Evolutionary conservation across 2,113 vertebrate species (phyloP).

Genomic region (Corythaixoides concolor): DNA sequence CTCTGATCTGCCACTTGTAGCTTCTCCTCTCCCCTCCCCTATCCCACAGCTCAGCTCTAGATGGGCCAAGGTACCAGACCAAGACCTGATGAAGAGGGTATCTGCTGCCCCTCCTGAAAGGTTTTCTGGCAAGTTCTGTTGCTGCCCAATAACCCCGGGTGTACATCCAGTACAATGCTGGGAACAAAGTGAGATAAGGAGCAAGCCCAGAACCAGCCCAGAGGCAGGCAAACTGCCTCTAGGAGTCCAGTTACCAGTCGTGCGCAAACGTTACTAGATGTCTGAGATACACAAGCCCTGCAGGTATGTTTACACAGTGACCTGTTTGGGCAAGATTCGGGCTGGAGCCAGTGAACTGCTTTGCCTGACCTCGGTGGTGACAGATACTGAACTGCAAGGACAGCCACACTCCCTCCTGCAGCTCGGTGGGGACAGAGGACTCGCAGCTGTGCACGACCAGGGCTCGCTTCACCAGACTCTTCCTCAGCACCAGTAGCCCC

Average conservation of each 20-base stretch:
- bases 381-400: neutral
- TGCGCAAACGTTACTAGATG: neutral
- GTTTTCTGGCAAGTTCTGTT: neutral
- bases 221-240: neutral
- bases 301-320: conserved; percentile 24
- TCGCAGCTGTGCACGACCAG: neutral
- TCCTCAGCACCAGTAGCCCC: neutral
- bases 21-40: neutral
- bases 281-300: neutral
- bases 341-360: neutral
- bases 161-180: neutral
- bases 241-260: neutral
- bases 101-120: neutral
- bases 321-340: neutral
- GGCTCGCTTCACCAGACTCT: fast-evolving
- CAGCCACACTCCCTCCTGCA: neutral
- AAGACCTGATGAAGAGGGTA: too few relatives aligned
- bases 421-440: neutral
- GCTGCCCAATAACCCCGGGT: neutral
- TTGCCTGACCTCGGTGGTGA: neutral
- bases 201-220: neutral
- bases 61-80: neutral
- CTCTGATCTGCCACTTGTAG: neutral
- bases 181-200: neutral
- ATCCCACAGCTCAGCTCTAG: neutral